Base-by-base conservation (phyloP, 1,140 invertebrate species). In the Plectrocnemia conspersa region DNA sequence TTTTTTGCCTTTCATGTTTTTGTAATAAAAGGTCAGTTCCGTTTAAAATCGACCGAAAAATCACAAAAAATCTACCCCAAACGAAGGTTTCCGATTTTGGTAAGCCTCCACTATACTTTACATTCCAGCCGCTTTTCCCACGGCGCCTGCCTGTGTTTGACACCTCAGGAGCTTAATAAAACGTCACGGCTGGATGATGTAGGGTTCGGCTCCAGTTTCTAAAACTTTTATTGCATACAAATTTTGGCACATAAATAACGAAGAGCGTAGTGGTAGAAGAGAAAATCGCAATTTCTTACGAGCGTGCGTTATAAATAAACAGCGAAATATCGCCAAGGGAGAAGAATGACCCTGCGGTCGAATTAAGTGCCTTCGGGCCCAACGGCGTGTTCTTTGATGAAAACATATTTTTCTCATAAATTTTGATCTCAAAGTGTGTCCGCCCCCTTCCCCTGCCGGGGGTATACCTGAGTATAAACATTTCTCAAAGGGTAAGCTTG, bases 161-260 rank as follows among this genome's bases (percentile, higher is more conserved):
- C 47, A 50, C 47, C 47, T 50, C 32, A 13, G 47, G 32, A 50
- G 47, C 47, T 50, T 50, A 50, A 50, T 50, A 50, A 50, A 50
- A 50, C 47, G 47, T 50, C 47, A 50, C 22, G 47, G 18, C 47
- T 50, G 47, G 47, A 50, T 50, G 47, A 50, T 50, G 47, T 50
- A 50, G 47, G 47, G 47, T 50, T 35, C 15, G 32, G 33, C 33
- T 50, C 33, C 25, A 38, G 47, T 19, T 50, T 50, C 32, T 50
- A 38, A 33, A 16, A 29, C 47, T 50, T 50, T 50, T 50, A 50
- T 50, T 50, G 47, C 47, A 50, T 50, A 50, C 47, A 50, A 50
- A 50, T 50, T 50, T 50, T 18, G 25, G 47, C 21, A 35, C 47
- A 38, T 50, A 50, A 50, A 50, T 50, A 50, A 50, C n/a, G n/a